A percentile compares a stretch with the other conserved stretches of the same genome.
These are phyloP conservation scores for Heliconius ethilla DNA, from an alignment of 2,888 invertebrate genomes.

Conservation along the genomic window DNA sequence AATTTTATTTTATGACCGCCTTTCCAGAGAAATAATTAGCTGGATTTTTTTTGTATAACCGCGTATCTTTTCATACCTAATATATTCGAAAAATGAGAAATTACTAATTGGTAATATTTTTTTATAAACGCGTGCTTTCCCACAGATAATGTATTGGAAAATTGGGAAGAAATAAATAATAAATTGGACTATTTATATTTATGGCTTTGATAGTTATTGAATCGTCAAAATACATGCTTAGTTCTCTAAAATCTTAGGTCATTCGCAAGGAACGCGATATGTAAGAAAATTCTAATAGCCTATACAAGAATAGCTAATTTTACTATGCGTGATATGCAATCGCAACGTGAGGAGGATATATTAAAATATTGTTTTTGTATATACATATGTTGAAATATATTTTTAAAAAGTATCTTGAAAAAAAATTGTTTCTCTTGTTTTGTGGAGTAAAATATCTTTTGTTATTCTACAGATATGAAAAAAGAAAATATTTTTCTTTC, in stretches of 20 bases:
- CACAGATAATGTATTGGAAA: neutral
- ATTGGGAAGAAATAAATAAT: neutral
- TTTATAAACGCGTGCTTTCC: neutral
- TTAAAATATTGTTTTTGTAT: conserved; percentile 49
- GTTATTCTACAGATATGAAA: neutral
- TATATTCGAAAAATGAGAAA: neutral
- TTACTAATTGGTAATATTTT: neutral
- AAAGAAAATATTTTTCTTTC: neutral
- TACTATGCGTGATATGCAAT: conserved; percentile 75
- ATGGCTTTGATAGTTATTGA: conserved; percentile 34
- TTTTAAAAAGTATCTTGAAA: conserved; percentile 45
- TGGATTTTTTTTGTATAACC: neutral
- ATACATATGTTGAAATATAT: conserved; percentile 62
- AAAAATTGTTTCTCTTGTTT: neutral
- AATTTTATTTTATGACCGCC: neutral
- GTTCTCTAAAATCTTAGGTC: conserved; percentile 31
- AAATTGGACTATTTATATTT: neutral
- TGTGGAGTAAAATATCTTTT: too few species aligned
- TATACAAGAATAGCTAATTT: conserved; percentile 62
- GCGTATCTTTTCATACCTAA: neutral
- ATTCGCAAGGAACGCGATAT: conserved; percentile 45
- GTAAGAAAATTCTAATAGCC: conserved; percentile 71
- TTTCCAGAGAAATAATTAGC: neutral
- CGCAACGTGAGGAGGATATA: conserved; percentile 68
- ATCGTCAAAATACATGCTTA: conserved; percentile 41